Evolutionary conservation across 2,888 invertebrate species (phyloP).

Genomic region (Helicoverpa assulta): DNA sequence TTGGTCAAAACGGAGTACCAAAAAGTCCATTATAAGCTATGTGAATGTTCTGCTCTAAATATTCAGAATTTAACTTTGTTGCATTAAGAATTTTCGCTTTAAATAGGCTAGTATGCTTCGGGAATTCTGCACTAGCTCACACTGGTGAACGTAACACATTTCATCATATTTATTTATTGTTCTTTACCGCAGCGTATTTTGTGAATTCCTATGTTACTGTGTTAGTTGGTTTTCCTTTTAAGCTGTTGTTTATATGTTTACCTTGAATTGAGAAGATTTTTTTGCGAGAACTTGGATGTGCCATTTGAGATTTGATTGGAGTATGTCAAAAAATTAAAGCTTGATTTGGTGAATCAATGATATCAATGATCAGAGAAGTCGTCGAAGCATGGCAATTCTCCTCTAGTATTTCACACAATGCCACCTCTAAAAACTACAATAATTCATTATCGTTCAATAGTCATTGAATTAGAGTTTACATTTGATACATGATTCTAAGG

Average conservation of each 20-base stretch:
- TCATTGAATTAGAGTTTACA: not conserved
- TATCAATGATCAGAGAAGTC: too few species aligned
- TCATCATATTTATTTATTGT: constrained; percentile 25
- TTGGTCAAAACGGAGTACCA: too few species aligned
- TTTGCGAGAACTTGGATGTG: not conserved
- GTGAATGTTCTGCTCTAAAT: not conserved
- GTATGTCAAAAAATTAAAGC: too few species aligned
- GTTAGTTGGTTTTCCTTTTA: constrained; percentile 23
- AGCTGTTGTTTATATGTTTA: not conserved
- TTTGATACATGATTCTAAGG: constrained; percentile 11
- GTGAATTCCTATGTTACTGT: constrained; percentile 27
- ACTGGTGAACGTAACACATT: constrained; percentile 27
- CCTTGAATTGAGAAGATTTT: not conserved
- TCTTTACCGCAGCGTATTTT: constrained; percentile 32
- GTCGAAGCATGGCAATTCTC: too few species aligned
- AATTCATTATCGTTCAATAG: not conserved
- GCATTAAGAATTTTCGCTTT: constrained; percentile 28
- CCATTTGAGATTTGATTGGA: not conserved
- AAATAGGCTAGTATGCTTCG: constrained; percentile 34
- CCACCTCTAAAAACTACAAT: too few species aligned
- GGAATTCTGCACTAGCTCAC: constrained; percentile 9
- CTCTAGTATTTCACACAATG: too few species aligned
- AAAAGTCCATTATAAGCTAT: not conserved
- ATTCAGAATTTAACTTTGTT: not conserved
- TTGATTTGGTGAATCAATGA: too few species aligned